Evolutionary conservation across 2,797 vertebrate species (phyloP).

Genomic region (Labeo calbasu): DNA sequence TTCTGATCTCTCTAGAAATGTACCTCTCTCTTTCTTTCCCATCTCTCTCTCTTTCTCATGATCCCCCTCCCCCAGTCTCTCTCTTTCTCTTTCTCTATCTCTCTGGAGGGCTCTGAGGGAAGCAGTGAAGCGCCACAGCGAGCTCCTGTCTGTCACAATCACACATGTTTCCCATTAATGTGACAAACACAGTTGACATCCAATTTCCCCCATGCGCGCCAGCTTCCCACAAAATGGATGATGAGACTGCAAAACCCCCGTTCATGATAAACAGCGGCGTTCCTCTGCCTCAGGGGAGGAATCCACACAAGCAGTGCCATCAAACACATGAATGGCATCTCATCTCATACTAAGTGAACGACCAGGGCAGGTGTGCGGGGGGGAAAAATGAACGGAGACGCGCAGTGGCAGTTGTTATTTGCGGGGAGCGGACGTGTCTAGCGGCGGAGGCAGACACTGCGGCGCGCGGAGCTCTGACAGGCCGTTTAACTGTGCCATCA

Average conservation of each 20-base stretch:
- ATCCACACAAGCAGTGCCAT: conserved; percentile 67
- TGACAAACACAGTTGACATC: conserved; percentile 72
- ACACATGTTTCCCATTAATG: conserved; percentile 73
- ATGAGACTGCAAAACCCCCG: conserved; percentile 50
- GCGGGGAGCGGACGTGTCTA: not conserved
- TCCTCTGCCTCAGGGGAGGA: conserved; percentile 63
- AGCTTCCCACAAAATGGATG: conserved; percentile 57
- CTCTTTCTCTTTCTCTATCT: conserved; percentile 27
- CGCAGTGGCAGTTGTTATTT: conserved; percentile 70
- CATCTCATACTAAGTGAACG: conserved; percentile 64
- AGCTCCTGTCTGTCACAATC: conserved; percentile 72
- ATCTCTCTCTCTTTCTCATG: not conserved
- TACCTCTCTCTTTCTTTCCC: conserved; percentile 1
- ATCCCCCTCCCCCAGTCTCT: conserved; percentile 1
- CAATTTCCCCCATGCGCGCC: conserved; percentile 55
- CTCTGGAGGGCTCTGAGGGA: conserved; percentile 42
- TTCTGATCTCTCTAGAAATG: conserved; percentile 6
- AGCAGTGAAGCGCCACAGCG: conserved; percentile 55
- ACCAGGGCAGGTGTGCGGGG: conserved; percentile 57
- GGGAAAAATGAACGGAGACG: conserved; percentile 52
- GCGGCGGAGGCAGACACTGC: not conserved
- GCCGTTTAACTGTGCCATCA: conserved; percentile 21
- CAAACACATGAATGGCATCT: conserved; percentile 74
- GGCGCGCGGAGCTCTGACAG: not conserved
- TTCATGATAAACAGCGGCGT: conserved; percentile 51